These are phyloP conservation scores for Rhopalosiphum maidis DNA, from an alignment of 1,140 invertebrate genomes.

Conservation along the genomic window DNA sequence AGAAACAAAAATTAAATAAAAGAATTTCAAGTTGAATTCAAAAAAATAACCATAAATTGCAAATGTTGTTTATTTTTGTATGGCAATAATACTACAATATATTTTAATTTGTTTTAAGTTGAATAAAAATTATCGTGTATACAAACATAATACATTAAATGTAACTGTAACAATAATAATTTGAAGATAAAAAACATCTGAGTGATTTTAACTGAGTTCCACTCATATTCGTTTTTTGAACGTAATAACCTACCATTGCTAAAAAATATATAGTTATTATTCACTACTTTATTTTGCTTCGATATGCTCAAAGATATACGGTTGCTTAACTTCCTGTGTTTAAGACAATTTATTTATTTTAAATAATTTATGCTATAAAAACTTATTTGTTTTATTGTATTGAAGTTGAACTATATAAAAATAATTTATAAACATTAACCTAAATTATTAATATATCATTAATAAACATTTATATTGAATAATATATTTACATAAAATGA, in stretches of 20 bases:
- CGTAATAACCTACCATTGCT: neutral
- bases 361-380: too few species aligned
- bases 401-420: too few species aligned
- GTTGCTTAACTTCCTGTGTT: neutral
- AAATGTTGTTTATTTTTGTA: neutral
- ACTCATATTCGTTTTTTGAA: neutral
- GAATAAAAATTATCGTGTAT: neutral
- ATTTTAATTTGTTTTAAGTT: neutral
- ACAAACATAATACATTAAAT: neutral
- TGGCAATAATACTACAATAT: neutral
- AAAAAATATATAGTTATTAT: neutral
- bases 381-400: too few species aligned
- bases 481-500: too few species aligned
- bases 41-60: neutral
- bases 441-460: too few species aligned
- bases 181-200: neutral
- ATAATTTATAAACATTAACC: too few species aligned
- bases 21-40: neutral
- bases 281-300: neutral
- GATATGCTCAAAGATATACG: neutral
- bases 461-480: too few species aligned
- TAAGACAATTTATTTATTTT: neutral
- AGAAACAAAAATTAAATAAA: conserved; percentile 1
- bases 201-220: neutral
- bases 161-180: neutral